Evolutionary conservation across 1,140 invertebrate genomes (phyloP).

Genomic region (Bombyx mandarina): DNA sequence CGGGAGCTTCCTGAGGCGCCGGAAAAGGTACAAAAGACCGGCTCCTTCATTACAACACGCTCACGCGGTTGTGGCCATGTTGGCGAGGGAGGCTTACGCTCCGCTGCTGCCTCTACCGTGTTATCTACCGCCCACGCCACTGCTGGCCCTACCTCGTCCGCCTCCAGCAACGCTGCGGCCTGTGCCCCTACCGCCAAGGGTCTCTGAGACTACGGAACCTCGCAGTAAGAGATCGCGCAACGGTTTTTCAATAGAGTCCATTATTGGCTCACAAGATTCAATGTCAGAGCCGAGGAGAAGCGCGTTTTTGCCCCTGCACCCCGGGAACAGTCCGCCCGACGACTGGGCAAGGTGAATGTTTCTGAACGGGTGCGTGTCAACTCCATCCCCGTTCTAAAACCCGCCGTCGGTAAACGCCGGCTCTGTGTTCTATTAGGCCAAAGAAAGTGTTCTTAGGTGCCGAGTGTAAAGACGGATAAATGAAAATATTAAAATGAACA

Average conservation of each 20-base stretch:
- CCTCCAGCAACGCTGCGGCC: slow-evolving; percentile 57
- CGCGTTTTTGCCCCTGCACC: slow-evolving; percentile 62
- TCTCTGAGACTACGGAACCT: slow-evolving; percentile 47
- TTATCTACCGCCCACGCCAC: slow-evolving; percentile 50
- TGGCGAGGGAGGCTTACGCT: slow-evolving; percentile 62
- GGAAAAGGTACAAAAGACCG: slow-evolving; percentile 96
- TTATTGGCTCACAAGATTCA: slow-evolving; percentile 52
- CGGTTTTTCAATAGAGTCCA: slow-evolving; percentile 68
- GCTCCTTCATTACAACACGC: slow-evolving; percentile 64
- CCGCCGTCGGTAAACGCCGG: slow-evolving; percentile 19
- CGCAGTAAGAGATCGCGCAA: slow-evolving; percentile 55
- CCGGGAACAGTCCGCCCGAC: slow-evolving; percentile 48
- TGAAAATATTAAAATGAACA: too few species aligned
- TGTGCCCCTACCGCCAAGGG: slow-evolving; percentile 50
- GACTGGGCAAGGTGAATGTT: slow-evolving; percentile 69
- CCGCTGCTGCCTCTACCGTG: slow-evolving; percentile 59
- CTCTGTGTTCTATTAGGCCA: too few species aligned
- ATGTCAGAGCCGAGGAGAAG: slow-evolving; percentile 44
- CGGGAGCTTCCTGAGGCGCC: slow-evolving; percentile 93
- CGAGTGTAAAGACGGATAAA: too few species aligned
- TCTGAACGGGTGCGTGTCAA: slow-evolving; percentile 33
- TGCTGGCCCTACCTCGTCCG: slow-evolving; percentile 52
- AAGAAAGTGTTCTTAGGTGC: too few species aligned
- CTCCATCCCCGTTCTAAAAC: slow-evolving; percentile 30
- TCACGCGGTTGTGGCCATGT: slow-evolving; percentile 53